Conservation (phyloP, 2,888 invertebrate species). For the Agrotis segetum region DNA sequence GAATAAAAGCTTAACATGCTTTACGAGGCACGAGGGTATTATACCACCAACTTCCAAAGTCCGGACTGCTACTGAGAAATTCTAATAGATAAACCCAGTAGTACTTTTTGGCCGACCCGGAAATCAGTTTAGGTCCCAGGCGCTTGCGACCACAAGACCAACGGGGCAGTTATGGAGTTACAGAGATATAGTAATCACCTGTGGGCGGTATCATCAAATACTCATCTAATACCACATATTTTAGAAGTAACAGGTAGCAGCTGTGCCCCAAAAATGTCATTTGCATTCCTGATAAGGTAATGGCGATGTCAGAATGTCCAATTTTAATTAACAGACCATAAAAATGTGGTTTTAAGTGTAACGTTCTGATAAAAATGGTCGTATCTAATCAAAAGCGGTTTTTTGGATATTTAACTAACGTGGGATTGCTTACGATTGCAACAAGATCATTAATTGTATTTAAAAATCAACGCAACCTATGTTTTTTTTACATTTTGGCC, state of each 20-base stretch:
- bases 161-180: no score
- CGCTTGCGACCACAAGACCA: no score
- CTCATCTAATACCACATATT: not conserved
- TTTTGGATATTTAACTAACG: constrained; percentile 2
- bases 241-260: constrained; percentile 10
- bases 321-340: constrained; percentile 8
- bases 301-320: not conserved
- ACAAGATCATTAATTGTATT: no score
- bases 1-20: no score
- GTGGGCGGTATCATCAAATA: not conserved
- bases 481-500: no score
- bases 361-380: constrained; percentile 3
- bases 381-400: not conserved
- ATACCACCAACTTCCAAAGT: no score
- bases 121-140: no score
- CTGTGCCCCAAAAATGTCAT: not conserved
- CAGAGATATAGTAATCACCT: not conserved
- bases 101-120: no score
- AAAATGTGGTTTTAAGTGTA: constrained; percentile 21
- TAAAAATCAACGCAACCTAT: no score
- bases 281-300: not conserved
- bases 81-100: no score
- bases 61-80: no score
- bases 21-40: no score
- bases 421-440: not conserved